Evolutionary conservation across 1,140 invertebrate genomes (phyloP).

Genomic region (Bombus huntii): DNA sequence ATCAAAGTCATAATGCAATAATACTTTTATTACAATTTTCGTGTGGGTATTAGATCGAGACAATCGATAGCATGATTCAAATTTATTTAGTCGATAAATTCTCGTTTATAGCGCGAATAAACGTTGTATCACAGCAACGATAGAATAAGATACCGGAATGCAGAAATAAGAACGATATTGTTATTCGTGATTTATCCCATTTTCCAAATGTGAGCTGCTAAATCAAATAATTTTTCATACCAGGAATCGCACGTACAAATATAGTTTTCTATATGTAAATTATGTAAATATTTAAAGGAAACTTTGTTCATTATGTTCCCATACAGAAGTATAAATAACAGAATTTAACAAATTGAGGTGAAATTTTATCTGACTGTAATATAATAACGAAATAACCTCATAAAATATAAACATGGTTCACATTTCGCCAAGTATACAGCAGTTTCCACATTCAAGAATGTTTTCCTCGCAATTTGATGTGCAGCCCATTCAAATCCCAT

Average conservation of each 20-base stretch:
- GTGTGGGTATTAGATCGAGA: conserved; percentile 48
- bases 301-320: neutral
- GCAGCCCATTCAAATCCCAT: neutral
- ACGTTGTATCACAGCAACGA: conserved; percentile 35
- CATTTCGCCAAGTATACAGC: neutral
- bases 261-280: no score
- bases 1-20: neutral
- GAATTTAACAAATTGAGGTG: neutral
- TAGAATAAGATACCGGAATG: conserved; percentile 20
- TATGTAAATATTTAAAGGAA: no score
- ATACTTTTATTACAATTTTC: conserved; percentile 36
- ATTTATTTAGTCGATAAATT: conserved; percentile 59
- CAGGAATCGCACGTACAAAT: neutral
- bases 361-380: neutral
- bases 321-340: neutral
- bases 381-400: neutral
- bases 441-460: neutral
- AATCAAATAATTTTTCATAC: neutral
- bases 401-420: neutral
- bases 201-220: neutral
- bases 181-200: neutral
- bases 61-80: conserved; percentile 15
- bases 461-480: neutral
- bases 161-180: conserved; percentile 6
- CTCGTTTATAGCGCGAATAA: conserved; percentile 53